Conservation (phyloP, 2,113 vertebrate species). For the Ageneiosus marmoratus region DNA sequence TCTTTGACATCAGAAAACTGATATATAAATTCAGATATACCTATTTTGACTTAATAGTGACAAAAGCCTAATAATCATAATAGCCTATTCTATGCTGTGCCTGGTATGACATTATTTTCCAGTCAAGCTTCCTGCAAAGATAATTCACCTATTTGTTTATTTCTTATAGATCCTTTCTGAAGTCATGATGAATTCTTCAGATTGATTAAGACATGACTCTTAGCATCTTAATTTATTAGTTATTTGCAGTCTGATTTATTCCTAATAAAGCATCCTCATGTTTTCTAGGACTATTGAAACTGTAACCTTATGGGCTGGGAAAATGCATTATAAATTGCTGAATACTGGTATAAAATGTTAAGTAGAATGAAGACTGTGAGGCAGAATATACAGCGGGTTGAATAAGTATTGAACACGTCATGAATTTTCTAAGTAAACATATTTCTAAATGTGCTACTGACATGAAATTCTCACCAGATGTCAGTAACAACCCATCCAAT, state of each 20-base stretch:
- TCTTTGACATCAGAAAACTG: constrained; percentile 17
- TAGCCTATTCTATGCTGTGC: not conserved
- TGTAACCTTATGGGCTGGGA: not conserved
- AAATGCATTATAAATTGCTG: no score
- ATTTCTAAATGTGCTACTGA: no score
- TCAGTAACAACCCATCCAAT: no score
- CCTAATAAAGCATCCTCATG: not conserved
- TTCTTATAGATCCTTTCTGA: not conserved
- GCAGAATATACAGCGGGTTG: no score
- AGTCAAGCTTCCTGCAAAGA: not conserved
- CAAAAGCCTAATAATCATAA: constrained; percentile 6
- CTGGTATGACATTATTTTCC: not conserved
- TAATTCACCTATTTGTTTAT: not conserved
- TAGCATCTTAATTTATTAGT: not conserved
- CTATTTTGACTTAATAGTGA: constrained; percentile 1
- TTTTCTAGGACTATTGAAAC: not conserved
- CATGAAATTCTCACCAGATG: no score
- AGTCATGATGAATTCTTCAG: not conserved
- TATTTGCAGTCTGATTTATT: not conserved
- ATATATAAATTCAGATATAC: not conserved
- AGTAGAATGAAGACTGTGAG: not conserved
- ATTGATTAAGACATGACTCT: not conserved
- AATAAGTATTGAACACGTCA: no score
- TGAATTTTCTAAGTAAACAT: no score
- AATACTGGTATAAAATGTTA: not conserved